phyloP scores from a whole-genome alignment of 1,140 invertebrate species.

The Diploscapter pachys region DNA sequence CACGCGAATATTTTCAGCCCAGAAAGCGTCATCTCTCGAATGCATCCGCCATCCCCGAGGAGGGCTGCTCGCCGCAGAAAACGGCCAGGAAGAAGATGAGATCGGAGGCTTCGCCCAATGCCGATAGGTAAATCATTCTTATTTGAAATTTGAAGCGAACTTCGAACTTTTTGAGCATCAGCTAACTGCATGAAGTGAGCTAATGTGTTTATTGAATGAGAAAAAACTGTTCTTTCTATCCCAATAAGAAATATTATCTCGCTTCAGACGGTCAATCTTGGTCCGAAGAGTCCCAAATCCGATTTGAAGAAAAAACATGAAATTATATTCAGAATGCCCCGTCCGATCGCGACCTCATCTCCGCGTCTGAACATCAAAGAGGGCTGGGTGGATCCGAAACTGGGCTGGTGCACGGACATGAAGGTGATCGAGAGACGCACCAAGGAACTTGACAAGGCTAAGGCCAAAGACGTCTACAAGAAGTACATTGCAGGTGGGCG shows the following conservation, averaged over 20 bases:
- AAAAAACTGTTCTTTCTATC: constrained; percentile 4
- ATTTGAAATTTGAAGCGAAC: too few relatives aligned
- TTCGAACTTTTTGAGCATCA: too few relatives aligned
- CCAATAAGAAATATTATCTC: constrained; percentile 10
- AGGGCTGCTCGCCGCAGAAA: constrained; percentile 19
- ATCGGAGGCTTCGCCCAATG: too few relatives aligned
- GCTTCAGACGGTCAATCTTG: too few relatives aligned
- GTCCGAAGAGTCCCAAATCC: too few relatives aligned
- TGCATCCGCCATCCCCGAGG: constrained; percentile 25
- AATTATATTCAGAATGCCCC: too few relatives aligned
- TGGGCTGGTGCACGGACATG: constrained; percentile 45
- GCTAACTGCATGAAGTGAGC: too few relatives aligned
- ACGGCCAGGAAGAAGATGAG: too few relatives aligned
- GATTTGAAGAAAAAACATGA: too few relatives aligned
- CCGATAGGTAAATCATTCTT: too few relatives aligned
- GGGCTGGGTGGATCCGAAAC: constrained; percentile 40
- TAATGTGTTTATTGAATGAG: neutral
- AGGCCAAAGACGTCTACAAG: constrained; percentile 42
- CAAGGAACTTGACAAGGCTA: constrained; percentile 46
- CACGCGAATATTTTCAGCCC: too few relatives aligned
- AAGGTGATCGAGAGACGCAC: constrained; percentile 34
- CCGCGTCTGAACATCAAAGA: constrained; percentile 11
- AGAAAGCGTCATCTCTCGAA: constrained; percentile 27
- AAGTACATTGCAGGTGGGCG: constrained; percentile 24
- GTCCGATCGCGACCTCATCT: constrained; percentile 6